Evolutionary conservation across 35 echinoderm and acorn worm genomes (phyloP), one percentile per base, ranked within the genome.

Genomic region (Hemicentrotus pulcherrimus): DNA sequence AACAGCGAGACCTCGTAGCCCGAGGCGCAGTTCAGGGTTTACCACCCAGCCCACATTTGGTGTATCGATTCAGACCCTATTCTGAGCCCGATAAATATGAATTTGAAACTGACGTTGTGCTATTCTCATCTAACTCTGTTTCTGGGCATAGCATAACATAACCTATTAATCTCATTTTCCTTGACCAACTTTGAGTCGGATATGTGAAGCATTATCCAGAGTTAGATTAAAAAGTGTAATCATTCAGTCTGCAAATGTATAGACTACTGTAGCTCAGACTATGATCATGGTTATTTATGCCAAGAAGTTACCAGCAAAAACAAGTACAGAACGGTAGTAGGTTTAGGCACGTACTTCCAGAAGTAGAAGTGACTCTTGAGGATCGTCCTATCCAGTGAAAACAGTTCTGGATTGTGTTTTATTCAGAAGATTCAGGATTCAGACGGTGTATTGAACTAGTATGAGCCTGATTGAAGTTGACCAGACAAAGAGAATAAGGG

Each of bases 1-100:
- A 78, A 78, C 65, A 28, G 65, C 65, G 65, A 78, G 65, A 78
- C 65, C 65, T 22, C 65, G 65, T 78, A 78, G 22, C 65, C 65
- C 65, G 65, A 78, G 65, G 65, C 22, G 65, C 65, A 78, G 65
- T 78, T 78, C 65, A 78, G 65, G 65, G 65, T 78, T 78, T 78
- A 78, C 65, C 65, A 78, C 65, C 65, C 65, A n/a, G 65, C 8
- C 65, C 65, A 78, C 18, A 7, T 28, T 78, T 78, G 65, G 65
- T n/a, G 24, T 78, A 4, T 4, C 2, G n/a, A 28, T 78, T 30
- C 65, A 78, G 65, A 78, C 65, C 65, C 65, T 78, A n/a, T 78
- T 78, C 24, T 28, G 65, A 7, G 19, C 24, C n/a, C 65, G 6
- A 78, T 59, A 9, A 59, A 59, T 59, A 59, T 16, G 52, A 16